A percentile compares a stretch with the other conserved stretches of the same genome.
phyloP scores from a whole-genome alignment of 2,113 vertebrate genomes.

The Rhizomys pruinosus region DNA sequence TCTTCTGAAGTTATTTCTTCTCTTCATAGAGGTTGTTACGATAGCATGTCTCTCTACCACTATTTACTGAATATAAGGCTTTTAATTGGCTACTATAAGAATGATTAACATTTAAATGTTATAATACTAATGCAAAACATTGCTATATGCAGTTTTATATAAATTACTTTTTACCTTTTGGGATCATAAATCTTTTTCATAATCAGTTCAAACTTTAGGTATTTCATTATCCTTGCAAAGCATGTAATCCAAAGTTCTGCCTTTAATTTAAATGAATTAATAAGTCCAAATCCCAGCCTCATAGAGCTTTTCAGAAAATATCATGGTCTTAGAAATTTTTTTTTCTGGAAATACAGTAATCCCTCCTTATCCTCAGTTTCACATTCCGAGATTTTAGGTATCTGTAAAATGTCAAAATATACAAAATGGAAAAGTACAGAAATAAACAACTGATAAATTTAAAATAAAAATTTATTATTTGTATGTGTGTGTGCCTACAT shows the following conservation, averaged over 20 bases:
- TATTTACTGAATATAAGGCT: conserved; percentile 8
- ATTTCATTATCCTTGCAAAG: conserved; percentile 17
- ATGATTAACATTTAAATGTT: conserved; percentile 45
- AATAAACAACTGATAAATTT: neutral
- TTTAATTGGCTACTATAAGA: neutral
- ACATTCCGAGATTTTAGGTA: neutral
- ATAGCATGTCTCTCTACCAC: neutral
- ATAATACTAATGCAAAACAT: conserved; percentile 22
- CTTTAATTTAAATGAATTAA: conserved; percentile 23
- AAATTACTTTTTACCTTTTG: neutral
- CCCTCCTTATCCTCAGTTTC: neutral
- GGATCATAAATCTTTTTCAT: conserved; percentile 7
- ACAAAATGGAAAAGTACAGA: neutral
- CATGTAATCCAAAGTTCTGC: neutral
- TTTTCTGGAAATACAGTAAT: neutral
- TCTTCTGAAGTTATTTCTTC: conserved; percentile 17
- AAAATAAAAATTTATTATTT: no score
- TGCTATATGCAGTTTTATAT: neutral
- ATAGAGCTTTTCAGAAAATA: neutral
- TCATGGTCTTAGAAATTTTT: neutral
- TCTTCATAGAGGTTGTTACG: neutral
- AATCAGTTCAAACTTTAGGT: conserved; percentile 28
- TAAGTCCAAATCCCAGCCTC: neutral
- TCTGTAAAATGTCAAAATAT: neutral
- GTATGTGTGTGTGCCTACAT: no score